These are phyloP conservation scores for Eupsilia transversa DNA, from an alignment of 2,888 invertebrate species.

Conservation along the genomic window DNA sequence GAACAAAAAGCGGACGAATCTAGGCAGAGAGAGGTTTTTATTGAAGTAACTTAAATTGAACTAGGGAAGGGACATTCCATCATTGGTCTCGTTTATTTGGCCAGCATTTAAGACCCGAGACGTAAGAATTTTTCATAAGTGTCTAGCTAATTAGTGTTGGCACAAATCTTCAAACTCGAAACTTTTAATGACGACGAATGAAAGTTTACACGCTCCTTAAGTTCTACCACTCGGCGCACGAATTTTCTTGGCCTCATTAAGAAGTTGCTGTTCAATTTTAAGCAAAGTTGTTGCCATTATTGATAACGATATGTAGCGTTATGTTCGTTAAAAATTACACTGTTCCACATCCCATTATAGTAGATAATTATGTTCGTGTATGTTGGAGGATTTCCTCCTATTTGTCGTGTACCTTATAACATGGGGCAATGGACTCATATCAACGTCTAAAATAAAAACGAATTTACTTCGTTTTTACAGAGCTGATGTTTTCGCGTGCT, in stretches of 20 bases:
- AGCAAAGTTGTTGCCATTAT: slow-evolving; percentile 83
- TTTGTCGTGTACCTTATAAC: slow-evolving; percentile 38
- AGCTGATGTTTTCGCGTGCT: slow-evolving; percentile 10
- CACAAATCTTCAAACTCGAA: slow-evolving; percentile 87
- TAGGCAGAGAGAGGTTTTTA: slow-evolving; percentile 51
- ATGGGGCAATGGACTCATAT: slow-evolving; percentile 30
- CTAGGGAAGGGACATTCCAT: slow-evolving; percentile 43
- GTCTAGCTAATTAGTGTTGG: slow-evolving; percentile 88
- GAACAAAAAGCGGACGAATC: slow-evolving; percentile 48
- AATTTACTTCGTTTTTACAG: slow-evolving; percentile 50
- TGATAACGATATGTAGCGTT: slow-evolving; percentile 79
- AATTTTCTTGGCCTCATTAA: slow-evolving; percentile 89
- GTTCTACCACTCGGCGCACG: slow-evolving; percentile 81
- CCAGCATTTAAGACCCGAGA: slow-evolving; percentile 67
- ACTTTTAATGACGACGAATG: slow-evolving; percentile 89
- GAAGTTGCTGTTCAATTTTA: slow-evolving; percentile 84
- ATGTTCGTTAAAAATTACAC: slow-evolving; percentile 67
- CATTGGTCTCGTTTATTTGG: slow-evolving; percentile 68
- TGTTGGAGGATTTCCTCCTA: slow-evolving; percentile 24
- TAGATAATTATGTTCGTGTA: slow-evolving; percentile 51
- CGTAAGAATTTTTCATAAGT: slow-evolving; percentile 78
- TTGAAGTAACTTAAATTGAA: slow-evolving; percentile 62
- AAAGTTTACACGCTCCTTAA: slow-evolving; percentile 88
- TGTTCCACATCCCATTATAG: slow-evolving; percentile 48
- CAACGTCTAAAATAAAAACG: slow-evolving; percentile 55